These are phyloP conservation scores for Epinephelus coioides DNA, from an alignment of 2,797 vertebrate genomes.

Conservation along the genomic window DNA sequence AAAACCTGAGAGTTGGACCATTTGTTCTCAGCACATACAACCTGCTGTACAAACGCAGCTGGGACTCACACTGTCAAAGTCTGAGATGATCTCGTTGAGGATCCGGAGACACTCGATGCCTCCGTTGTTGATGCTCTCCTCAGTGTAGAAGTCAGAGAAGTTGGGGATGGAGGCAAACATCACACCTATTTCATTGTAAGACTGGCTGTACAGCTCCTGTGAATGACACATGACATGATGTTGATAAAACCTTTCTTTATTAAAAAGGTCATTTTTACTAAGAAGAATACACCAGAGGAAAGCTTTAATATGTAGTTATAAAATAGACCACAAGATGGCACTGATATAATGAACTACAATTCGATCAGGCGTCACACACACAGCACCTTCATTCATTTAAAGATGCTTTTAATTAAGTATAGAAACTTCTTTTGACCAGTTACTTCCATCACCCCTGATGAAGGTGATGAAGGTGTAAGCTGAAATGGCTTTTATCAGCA, in stretches of 20 bases:
- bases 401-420: neutral
- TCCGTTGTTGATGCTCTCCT: constrained; percentile 97
- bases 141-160: constrained; percentile 98
- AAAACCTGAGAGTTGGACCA: neutral
- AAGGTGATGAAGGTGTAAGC: neutral
- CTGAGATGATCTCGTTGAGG: constrained; percentile 98
- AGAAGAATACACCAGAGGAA: neutral
- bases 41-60: neutral
- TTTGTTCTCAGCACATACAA: neutral
- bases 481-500: neutral
- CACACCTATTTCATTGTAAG: constrained; percentile 95
- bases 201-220: constrained; percentile 97
- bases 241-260: neutral
- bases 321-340: constrained; percentile 60
- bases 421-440: neutral
- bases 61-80: constrained; percentile 95
- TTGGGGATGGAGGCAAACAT: constrained; percentile 99
- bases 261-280: neutral
- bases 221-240: constrained; percentile 22
- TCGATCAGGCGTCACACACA: neutral
- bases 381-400: neutral
- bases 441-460: constrained; percentile 1
- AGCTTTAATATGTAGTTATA: constrained; percentile 7
- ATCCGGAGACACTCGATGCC: constrained; percentile 97
- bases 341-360: constrained; percentile 2